Evolutionary conservation across 2,113 vertebrate species (phyloP).

Genomic region (Desmodus rotundus): DNA sequence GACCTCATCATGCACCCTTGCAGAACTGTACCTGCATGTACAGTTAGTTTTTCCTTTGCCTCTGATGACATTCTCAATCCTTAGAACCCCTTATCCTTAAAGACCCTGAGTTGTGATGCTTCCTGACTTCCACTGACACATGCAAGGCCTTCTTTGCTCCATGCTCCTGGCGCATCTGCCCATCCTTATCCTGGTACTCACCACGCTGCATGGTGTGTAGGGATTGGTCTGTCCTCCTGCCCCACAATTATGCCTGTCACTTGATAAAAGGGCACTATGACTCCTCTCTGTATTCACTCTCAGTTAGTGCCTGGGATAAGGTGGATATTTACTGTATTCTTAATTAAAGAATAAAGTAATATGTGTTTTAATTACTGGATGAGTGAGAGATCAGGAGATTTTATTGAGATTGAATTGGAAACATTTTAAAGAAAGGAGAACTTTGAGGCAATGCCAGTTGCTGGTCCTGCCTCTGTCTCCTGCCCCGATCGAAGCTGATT

Average conservation of each 20-base stretch:
- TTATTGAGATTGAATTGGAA: background rate
- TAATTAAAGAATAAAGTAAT: background rate
- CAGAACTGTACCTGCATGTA: background rate
- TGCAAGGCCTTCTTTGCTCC: background rate
- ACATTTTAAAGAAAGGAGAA: background rate
- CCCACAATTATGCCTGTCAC: background rate
- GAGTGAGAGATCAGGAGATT: background rate
- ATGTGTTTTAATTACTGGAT: background rate
- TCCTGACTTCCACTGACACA: background rate
- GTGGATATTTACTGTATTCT: background rate
- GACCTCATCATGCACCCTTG: background rate
- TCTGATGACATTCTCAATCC: background rate
- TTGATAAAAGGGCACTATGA: background rate
- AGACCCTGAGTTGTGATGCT: background rate
- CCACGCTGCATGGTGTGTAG: accelerated
- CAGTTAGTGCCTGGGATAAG: background rate
- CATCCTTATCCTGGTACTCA: background rate
- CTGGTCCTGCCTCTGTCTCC: background rate
- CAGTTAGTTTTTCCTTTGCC: background rate
- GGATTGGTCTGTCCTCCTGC: accelerated
- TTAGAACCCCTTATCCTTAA: background rate
- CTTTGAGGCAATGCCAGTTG: background rate
- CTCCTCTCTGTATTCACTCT: background rate
- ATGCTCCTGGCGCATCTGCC: too few relatives aligned
- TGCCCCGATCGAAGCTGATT: constrained; percentile 9